Base-by-base conservation (phyloP, 2,888 invertebrate genomes). In the Drosophila yooni region DNA sequence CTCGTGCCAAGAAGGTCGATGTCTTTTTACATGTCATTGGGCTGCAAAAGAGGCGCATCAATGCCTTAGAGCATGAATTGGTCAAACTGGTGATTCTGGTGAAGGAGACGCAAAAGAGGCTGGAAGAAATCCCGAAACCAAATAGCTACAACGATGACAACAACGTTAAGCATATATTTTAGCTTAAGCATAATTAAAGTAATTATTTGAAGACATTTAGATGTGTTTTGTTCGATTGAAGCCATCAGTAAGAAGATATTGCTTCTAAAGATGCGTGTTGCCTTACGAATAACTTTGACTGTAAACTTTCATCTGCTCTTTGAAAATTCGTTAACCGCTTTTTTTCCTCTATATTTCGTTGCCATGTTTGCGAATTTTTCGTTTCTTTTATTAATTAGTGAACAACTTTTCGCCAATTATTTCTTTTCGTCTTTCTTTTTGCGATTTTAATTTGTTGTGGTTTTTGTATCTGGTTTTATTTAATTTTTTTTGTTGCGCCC, bases 321-420 rank as follows among this genome's bases (percentile, higher is more conserved):
- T 10, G 4, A 27, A 29, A 27, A n/a, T 13, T 10, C 1, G 33
- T 38, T 18, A 0, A 8, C 34, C 13, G 46, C 51, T 71, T 51
- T 52, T 51, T 46, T n/a, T 15, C 13, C 57, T 29, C 11, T 13
- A 27, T 8, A 52, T 46, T 11, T 46, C 21, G 31, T 43, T 25
- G 33, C 29, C 48, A 25, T 33, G 21, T 65, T 58, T 58, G 21
- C 36, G 33, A n/a, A 27, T 52, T 34, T 62, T 58, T 61, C 40
- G 31, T 46, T 69, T 62, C 40, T 57, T 69, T 66, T 25, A 63
- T 82, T 82, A 81, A 81, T 81, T 82, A 82, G 76, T 80, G 73
- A 76, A 79, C 65, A 79, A 56, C 56, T 68, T 79, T 82, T 79
- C 65, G 66, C 69, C 21, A 61, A 48, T 34, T 60, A 64, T 79